Evolutionary conservation across 1,140 invertebrate genomes (phyloP).

Genomic region (Drosophila erecta): DNA sequence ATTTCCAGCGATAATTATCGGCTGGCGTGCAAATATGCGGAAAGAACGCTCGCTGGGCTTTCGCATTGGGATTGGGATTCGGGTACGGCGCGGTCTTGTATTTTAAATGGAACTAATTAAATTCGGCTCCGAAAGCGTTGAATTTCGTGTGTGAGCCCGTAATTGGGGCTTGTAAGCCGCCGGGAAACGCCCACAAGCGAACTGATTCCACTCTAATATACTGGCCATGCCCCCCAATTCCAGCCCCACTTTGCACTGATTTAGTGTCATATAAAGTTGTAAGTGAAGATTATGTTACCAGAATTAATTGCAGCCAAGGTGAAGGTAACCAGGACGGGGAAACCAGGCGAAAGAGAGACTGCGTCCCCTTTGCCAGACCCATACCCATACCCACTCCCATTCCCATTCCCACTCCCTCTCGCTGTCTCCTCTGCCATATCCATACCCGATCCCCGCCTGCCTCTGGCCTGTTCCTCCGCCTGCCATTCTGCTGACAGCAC

Average conservation of each 20-base stretch:
- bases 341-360: constrained; percentile 14
- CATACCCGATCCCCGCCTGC: constrained; percentile 3
- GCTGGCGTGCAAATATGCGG: constrained; percentile 78
- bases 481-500: constrained; percentile 64
- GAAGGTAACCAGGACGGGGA: constrained; percentile 60
- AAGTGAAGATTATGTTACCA: constrained; percentile 83
- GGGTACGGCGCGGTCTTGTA: constrained; percentile 15
- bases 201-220: constrained; percentile 42
- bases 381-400: constrained; percentile 1
- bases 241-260: constrained; percentile 60
- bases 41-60: constrained; percentile 45
- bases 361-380: constrained; percentile 24
- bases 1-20: constrained; percentile 79
- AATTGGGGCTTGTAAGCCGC: constrained; percentile 55
- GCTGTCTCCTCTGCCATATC: too few relatives aligned
- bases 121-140: constrained; percentile 65
- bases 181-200: constrained; percentile 38
- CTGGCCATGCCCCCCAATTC: constrained; percentile 3
- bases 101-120: constrained; percentile 81
- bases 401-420: too few relatives aligned
- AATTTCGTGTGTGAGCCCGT: constrained; percentile 56
- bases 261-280: constrained; percentile 82
- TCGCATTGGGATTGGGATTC: constrained; percentile 22
- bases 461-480: constrained; percentile 30
- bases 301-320: constrained; percentile 81